These are phyloP conservation scores for Gastracanthus pulcherrimus DNA, from an alignment of 2,888 invertebrate genomes.

Conservation along the genomic window DNA sequence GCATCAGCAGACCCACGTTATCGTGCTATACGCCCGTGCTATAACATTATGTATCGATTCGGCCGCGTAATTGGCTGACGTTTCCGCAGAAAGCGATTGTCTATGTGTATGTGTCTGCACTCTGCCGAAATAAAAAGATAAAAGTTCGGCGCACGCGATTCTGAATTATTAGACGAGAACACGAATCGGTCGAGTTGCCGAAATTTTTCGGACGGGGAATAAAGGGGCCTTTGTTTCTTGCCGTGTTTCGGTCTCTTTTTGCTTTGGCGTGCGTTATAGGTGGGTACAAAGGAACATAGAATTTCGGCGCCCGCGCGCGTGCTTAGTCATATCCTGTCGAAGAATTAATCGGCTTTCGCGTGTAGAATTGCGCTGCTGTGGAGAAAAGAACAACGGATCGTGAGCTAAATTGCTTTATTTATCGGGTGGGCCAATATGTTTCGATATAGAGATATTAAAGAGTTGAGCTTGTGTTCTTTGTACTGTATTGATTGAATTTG, in stretches of 20 bases:
- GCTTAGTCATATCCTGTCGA: constrained; percentile 49
- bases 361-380: not conserved
- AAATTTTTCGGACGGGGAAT: not conserved
- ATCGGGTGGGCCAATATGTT: not conserved
- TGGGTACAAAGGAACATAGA: constrained; percentile 6
- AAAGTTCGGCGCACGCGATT: constrained; percentile 31
- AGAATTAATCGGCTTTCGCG: constrained; percentile 27
- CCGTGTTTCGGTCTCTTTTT: not conserved
- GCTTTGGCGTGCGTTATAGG: no score
- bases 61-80: constrained; percentile 34
- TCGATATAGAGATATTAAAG: not conserved
- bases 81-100: constrained; percentile 9
- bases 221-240: constrained; percentile 19
- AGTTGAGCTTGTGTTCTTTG: not conserved
- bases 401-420: constrained; percentile 17
- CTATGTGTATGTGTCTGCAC: no score
- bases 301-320: no score
- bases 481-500: not conserved
- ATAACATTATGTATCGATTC: constrained; percentile 30
- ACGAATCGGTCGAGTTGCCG: not conserved
- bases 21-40: not conserved
- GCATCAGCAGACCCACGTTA: not conserved
- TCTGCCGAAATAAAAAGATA: not conserved
- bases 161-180: constrained; percentile 31
- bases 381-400: not conserved